phyloP scores from a whole-genome alignment of 2,797 vertebrate genomes.

The Myotis daubentonii region DNA sequence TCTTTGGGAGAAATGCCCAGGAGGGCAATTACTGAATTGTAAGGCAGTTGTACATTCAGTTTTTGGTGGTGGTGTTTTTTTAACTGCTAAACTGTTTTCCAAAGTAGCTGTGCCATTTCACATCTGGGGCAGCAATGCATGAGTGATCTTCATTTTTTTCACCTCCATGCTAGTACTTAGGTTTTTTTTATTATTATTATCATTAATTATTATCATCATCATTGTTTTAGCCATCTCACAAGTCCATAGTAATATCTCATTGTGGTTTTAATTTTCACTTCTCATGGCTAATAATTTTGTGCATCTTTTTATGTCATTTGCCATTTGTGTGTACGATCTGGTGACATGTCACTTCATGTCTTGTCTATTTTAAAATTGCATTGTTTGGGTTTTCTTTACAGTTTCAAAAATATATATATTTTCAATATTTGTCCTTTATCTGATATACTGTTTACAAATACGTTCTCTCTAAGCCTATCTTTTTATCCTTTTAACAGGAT shows the following conservation, averaged over 20 bases:
- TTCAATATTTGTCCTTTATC: neutral
- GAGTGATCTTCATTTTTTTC: neutral
- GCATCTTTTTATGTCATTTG: neutral
- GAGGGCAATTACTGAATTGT: neutral
- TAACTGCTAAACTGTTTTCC: neutral
- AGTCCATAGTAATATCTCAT: neutral
- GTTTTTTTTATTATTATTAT: neutral
- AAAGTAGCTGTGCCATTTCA: neutral
- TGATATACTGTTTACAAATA: neutral
- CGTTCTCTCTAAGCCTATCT: neutral
- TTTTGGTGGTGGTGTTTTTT: neutral
- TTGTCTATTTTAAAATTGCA: neutral
- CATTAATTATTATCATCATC: neutral
- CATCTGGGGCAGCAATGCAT: neutral
- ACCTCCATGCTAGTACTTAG: neutral
- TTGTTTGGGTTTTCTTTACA: neutral
- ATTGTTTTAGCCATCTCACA: neutral
- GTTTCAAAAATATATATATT: neutral
- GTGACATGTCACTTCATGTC: neutral
- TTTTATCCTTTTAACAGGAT: neutral
- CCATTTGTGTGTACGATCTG: neutral
- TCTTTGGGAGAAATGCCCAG: slow-evolving; percentile 12
- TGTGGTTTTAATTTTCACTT: neutral
- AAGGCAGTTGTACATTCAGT: neutral
- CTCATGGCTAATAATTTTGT: neutral